Evolutionary conservation across 1,140 invertebrate species (phyloP), one percentile per base, ranked within the genome.

Genomic region (Heliothis virescens): DNA sequence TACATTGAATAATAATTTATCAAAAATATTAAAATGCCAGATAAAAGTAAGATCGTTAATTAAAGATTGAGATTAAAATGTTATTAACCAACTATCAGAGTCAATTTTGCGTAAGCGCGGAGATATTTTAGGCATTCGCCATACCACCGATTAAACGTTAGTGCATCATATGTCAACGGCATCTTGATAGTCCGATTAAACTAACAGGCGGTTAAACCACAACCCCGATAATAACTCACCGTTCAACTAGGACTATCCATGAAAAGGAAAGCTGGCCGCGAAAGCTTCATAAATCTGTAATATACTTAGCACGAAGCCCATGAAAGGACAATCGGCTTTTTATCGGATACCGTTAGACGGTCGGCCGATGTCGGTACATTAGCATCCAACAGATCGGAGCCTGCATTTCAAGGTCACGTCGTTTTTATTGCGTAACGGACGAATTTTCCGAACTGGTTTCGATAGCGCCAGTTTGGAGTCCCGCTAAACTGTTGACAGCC

Each of bases 321-420:
- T 62, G 72, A 47, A 77, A 77, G 75, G 75, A 77, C 75, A 77
- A 77, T 53, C 74, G 5, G 16, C 60, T 77, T 77, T 65, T 77
- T 77, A 65, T 55, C 34, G 60, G 29, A 16, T 62, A 77, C 75
- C 75, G 75, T 77, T 77, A 60, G 50, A 41, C 47, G 48, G 18
- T 55, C 48, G 53, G 34, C 29, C 21, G 26, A 21, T 12, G 29
- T 16, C 53, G 55, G 34, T 9, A 71, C 41, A 75, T 75, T 75
- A 62, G 57, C 72, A 75, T 75, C 72, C 57, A 47, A 67, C 63
- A 48, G 65, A 52, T 52, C 52, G 48, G 48, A 69, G 18, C 47
- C 67, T 74, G 57, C 57, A 48, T 41, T 48, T 75, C 72, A 75
- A 75, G 72, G 72, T 62, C 72, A 59, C 53, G 71, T 47, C 47